Base-by-base conservation (phyloP, 2,888 invertebrate species). In the Branchipolynoe longqiensis region DNA sequence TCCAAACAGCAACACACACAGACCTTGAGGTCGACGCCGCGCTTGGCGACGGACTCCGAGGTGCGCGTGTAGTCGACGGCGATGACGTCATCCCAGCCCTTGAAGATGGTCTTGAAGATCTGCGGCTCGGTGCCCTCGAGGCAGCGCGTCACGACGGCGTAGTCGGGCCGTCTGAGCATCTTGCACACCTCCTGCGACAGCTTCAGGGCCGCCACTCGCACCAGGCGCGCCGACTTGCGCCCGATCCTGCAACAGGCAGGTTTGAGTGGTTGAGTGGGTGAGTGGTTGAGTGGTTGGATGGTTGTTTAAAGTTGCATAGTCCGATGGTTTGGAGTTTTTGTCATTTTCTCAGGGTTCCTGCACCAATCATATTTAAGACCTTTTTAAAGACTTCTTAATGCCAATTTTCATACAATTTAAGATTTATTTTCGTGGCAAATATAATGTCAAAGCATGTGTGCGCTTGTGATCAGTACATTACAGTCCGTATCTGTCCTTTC, bases 31-130 rank as follows among this genome's bases (percentile, higher is more conserved):
- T 99, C 98, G 0, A 98, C 98, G 22, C 99, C 99, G 25, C 99
- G 98, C 91, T 98, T 96, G 58, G 97, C 97, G 0, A 99, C 99
- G 0, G 99, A 99, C 93, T 98, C 98, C 0, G 99, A 99, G 0
- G 99, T 99, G 88, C 99, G 96, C 0, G 99, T 99, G 94, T 98
- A 99, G 95, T 99, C 99, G 8, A 99, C 99, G 0, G 93, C 98
- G 90, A 99, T 98, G 28, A 99, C 98, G 94, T 99, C 99, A 93
- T 99, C 99, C 99, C 99, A 99, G 12, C 98, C 98, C 74, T 96
- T 94, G 94, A 99, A 99, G 94, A 99, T 99, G 0, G 97, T 97
- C 94, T 99, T 99, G 94, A 99, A 99, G 89, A 99, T 94, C 91
- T 95, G 95, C 56, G 94, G 93, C 88, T 95, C 95, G 82, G 94